Evolutionary conservation across 2,888 invertebrate genomes (phyloP).

Genomic region (Eupsilia transversa): DNA sequence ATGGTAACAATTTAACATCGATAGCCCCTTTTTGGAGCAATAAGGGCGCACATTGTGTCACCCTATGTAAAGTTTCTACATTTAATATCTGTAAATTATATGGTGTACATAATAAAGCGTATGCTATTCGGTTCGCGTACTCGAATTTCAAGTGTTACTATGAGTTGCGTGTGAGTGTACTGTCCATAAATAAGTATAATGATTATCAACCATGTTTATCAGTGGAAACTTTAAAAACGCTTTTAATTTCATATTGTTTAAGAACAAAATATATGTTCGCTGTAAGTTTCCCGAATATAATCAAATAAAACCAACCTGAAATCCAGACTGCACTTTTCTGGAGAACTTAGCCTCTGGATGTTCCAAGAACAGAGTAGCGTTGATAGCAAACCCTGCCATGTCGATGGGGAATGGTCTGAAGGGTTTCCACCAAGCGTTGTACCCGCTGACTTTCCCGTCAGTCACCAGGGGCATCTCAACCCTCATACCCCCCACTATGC

Average conservation of each 20-base stretch:
- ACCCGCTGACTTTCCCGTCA: conserved; percentile 89
- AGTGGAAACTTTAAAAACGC: too few species aligned
- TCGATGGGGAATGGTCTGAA: conserved; percentile 98
- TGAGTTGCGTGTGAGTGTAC: neutral
- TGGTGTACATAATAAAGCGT: neutral
- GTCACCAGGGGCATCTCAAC: conserved; percentile 96
- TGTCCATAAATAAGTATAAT: neutral
- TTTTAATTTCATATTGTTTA: too few species aligned
- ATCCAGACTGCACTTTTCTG: conserved; percentile 96
- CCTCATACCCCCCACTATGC: conserved; percentile 97
- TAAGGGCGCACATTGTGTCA: too few species aligned
- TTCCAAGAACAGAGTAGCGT: conserved; percentile 93
- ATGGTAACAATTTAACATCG: neutral
- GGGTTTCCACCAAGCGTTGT: conserved; percentile 96
- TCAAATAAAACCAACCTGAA: conserved; percentile 92
- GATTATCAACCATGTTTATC: too few species aligned
- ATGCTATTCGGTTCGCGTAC: neutral
- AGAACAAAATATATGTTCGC: too few species aligned
- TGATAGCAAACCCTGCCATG: conserved; percentile 99
- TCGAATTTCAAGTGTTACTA: neutral
- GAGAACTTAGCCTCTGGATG: conserved; percentile 95
- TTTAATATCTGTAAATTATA: neutral
- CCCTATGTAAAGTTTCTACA: neutral
- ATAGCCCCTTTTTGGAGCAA: neutral
- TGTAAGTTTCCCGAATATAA: too few species aligned